Percentiles rank a stretch among this genome's conserved stretches.
Conservation (phyloP, 2,888 invertebrate genomes). For the Allygus modestus region DNA sequence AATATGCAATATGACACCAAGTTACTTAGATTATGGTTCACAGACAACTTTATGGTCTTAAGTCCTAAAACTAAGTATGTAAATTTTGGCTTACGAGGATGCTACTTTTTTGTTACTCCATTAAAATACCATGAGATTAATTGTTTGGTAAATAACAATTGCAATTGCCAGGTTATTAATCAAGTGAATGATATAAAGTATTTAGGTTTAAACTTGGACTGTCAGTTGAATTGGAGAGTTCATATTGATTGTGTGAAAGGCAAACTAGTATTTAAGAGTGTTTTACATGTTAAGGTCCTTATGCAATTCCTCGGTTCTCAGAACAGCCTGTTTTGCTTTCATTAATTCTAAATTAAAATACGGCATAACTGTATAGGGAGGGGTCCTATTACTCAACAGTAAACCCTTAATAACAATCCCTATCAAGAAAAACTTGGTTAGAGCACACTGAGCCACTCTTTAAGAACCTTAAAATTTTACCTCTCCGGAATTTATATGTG, state of each 20-base stretch:
- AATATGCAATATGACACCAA: constrained; percentile 34
- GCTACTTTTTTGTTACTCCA: too few relatives aligned
- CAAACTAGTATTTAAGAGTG: neutral
- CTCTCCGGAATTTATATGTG: neutral
- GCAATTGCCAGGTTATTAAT: constrained; percentile 10
- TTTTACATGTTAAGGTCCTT: neutral
- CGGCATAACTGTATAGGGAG: neutral
- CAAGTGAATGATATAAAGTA: constrained; percentile 32
- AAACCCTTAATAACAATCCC: neutral
- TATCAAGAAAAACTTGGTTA: neutral
- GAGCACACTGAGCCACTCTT: neutral
- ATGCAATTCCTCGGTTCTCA: neutral
- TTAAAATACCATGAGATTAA: constrained; percentile 11
- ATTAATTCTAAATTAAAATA: neutral
- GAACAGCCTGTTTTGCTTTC: neutral
- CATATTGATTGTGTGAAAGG: constrained; percentile 3
- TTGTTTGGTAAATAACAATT: neutral
- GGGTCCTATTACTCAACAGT: neutral
- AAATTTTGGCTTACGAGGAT: constrained; percentile 4
- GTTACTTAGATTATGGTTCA: constrained; percentile 28
- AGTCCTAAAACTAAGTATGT: constrained; percentile 53
- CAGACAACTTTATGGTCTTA: constrained; percentile 38
- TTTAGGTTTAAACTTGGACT: constrained; percentile 10
- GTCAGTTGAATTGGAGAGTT: constrained; percentile 24
- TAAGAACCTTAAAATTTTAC: neutral